Conservation (phyloP, 2,888 invertebrate species). For the Electrophaes corylata region DNA sequence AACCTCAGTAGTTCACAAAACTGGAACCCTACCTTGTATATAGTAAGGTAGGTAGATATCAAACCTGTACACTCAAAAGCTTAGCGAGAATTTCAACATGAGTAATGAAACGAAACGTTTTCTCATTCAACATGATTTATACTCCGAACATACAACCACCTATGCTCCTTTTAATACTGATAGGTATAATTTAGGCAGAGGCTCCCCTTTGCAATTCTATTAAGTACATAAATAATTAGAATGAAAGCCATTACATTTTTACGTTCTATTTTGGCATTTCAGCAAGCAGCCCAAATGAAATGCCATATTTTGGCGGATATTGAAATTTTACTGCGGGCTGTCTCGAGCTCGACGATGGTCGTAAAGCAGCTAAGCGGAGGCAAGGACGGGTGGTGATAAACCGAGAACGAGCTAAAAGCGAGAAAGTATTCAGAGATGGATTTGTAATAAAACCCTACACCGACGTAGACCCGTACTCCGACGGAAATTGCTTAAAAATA, state of each 20-base stretch:
- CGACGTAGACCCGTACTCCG: slow-evolving; percentile 38
- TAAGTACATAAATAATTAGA: slow-evolving; percentile 49
- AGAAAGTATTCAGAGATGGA: slow-evolving; percentile 49
- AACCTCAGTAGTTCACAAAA: neutral
- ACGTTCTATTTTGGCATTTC: slow-evolving; percentile 53
- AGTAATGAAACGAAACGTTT: slow-evolving; percentile 34
- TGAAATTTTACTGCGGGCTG: slow-evolving; percentile 67
- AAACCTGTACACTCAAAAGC: slow-evolving; percentile 16
- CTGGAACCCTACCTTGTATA: neutral
- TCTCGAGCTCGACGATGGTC: slow-evolving; percentile 51
- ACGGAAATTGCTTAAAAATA: slow-evolving; percentile 42
- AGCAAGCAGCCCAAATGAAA: slow-evolving; percentile 60
- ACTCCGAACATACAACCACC: slow-evolving; percentile 30
- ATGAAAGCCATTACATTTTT: slow-evolving; percentile 51
- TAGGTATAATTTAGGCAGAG: slow-evolving; percentile 32
- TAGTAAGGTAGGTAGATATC: slow-evolving; percentile 1
- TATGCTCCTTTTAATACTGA: slow-evolving; percentile 32
- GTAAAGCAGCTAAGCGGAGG: slow-evolving; percentile 50
- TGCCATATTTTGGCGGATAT: slow-evolving; percentile 67
- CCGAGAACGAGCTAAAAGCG: slow-evolving; percentile 46
- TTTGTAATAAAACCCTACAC: slow-evolving; percentile 52
- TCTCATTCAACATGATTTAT: slow-evolving; percentile 37
- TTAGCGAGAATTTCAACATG: slow-evolving; percentile 19
- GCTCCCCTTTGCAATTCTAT: slow-evolving; percentile 35
- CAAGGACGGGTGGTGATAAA: slow-evolving; percentile 47